Base-by-base conservation (phyloP, 2,888 invertebrate genomes). In the Tyria jacobaeae region DNA sequence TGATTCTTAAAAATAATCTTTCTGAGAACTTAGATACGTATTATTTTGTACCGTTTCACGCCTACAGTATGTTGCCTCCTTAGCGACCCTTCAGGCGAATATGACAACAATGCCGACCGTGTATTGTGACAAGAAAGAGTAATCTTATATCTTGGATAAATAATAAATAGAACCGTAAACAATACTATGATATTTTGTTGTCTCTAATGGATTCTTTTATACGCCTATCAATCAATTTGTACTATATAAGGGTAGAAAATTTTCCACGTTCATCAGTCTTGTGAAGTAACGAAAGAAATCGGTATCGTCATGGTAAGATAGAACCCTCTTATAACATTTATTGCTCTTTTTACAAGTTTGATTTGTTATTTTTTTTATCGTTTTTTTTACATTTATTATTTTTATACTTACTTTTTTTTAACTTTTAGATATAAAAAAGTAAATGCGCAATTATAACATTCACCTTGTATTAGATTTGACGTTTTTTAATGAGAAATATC, bases 181-280 rank as follows among this genome's bases (percentile, higher is more conserved):
- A 55, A 68, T 51, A n/a, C n/a, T n/a, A 72, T 59, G 61, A 47
- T 68, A 67, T 76, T 82, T 70, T 60, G 65, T 79, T 79, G 76
- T 53, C 61, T 62, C 81, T 91, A 92, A 92, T 92, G 92, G 91
- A 79, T 75, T 79, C 83, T 82, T 87, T 89, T 82, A 83, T 83
- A 63, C 58, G 76, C 68, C 83, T 76, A 82, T 88, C 88, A 88
- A 89, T 88, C 85, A 89, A 72, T 67, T 73, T 67, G 63, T 71
- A 68, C 73, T 89, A 91, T 92, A 92, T 84, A 92, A 89, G 82
- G 77, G 76, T 66, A 64, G 68, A 69, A 73, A 73, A 67, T 48
- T 66, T 62, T 71, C 70, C 68, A 71, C 66, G 50, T 62, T 49
- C 41, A 69, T 75, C 76, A 88, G 80, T 85, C 68, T 61, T 63